Base-by-base conservation (phyloP, 1,140 invertebrate species). In the Drosophila cardini region DNA sequence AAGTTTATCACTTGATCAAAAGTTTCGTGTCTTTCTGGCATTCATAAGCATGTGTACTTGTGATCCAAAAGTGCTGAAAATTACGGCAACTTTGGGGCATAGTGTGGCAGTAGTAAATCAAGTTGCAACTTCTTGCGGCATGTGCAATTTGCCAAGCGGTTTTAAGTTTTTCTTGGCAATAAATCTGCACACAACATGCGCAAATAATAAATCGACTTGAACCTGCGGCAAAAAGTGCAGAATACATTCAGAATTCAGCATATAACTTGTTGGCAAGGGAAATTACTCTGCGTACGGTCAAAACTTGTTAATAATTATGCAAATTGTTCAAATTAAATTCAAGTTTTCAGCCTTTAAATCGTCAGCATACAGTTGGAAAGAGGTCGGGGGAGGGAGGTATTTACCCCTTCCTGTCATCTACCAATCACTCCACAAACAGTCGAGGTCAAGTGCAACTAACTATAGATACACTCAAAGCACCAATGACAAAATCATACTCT, bases 251-350 rank as follows among this genome's bases (percentile, higher is more conserved):
- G 21, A 26, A 42, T n/a, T 52, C 21, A 5, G 21, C n/a, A n/a
- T n/a, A n/a, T n/a, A 8, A 21, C 32, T 43, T 38, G 52, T 13
- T 60, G 55, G 40, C 53, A 32, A 9, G 38, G 30, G 43, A 71
- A 79, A 83, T 69, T 65, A 56, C 45, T 61, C 75, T n/a, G 46
- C 34, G 32, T 52, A 36, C 18, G 32, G 32, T 11, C 13, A 15
- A 45, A 50, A 67, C 77, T 71, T 45, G 60, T 53, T 76, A 76
- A 67, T 80, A 75, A 64, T 63, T 84, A 83, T 79, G 72, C 72
- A 70, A 80, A 84, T 79, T 65, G 2, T 16, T 61, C 57, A 11
- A 58, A 42, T 58, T 60, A 42, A 45, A 57, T 64, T 56, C 46
- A 40, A 64, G 26, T 15, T 57, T 42, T 32, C 40, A 56, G 62